phyloP scores from a whole-genome alignment of 2,888 invertebrate species.

The Platycheirus albimanus region DNA sequence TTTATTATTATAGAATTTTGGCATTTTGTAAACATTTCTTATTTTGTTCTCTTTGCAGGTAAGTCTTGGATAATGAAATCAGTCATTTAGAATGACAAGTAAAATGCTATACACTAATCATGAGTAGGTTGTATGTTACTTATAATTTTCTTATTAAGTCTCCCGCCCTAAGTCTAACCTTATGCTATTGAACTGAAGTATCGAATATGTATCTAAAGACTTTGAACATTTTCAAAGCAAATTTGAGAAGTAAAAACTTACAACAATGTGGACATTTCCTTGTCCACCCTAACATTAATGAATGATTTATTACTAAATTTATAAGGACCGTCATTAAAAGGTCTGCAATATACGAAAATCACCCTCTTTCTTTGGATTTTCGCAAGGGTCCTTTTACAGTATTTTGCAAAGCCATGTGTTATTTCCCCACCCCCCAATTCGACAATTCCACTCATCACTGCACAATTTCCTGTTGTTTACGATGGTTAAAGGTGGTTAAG shows the following conservation, averaged over 20 bases:
- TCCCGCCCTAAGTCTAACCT: too few relatives aligned
- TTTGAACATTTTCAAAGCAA: neutral
- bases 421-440: neutral
- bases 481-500: neutral
- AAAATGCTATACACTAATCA: too few relatives aligned
- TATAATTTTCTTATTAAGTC: too few relatives aligned
- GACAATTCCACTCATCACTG: slow-evolving; percentile 21
- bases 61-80: too few relatives aligned
- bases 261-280: neutral
- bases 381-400: slow-evolving; percentile 8
- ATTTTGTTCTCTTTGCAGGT: too few relatives aligned
- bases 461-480: slow-evolving; percentile 7
- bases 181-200: too few relatives aligned
- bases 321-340: slow-evolving; percentile 30
- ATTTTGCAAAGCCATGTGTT: slow-evolving; percentile 19
- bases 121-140: too few relatives aligned
- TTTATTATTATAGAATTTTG: too few relatives aligned
- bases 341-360: slow-evolving; percentile 42
- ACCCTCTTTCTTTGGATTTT: slow-evolving; percentile 8
- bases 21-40: too few relatives aligned
- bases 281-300: slow-evolving; percentile 24
- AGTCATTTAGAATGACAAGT: too few relatives aligned
- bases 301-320: slow-evolving; percentile 42
- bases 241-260: slow-evolving; percentile 31
- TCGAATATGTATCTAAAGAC: too few relatives aligned